phyloP scores from a whole-genome alignment of 2,797 vertebrate species.

The Kryptolebias ocellatus region DNA sequence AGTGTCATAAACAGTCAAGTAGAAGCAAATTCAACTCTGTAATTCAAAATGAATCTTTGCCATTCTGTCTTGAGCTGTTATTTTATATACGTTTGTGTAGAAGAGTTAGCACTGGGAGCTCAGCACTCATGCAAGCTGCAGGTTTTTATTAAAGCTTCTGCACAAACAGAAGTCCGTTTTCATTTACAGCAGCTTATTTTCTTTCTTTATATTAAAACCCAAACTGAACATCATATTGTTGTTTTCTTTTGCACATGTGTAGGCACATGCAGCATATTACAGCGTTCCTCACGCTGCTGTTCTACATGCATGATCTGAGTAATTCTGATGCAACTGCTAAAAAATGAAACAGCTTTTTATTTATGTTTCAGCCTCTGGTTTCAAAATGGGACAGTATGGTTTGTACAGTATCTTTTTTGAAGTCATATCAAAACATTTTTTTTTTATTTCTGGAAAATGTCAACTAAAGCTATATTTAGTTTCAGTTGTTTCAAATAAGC shows the following conservation, averaged over 20 bases:
- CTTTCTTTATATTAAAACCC: no score
- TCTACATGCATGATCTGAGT: background rate
- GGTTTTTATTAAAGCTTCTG: no score
- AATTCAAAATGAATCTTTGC: no score
- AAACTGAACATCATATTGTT: background rate
- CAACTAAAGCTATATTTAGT: constrained; percentile 24
- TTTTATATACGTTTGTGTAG: no score
- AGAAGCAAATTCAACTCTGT: no score
- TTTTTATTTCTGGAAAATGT: constrained; percentile 7
- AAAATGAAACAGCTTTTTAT: constrained; percentile 1
- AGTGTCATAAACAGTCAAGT: no score
- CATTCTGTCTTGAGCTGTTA: no score
- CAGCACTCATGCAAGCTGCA: no score
- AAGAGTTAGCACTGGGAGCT: no score
- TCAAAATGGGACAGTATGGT: background rate
- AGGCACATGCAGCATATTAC: background rate
- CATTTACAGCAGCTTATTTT: no score
- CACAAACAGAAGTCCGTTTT: no score
- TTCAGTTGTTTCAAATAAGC: constrained; percentile 17
- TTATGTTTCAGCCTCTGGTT: background rate
- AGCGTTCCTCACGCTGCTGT: background rate
- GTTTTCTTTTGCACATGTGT: background rate
- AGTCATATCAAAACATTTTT: constrained; percentile 25
- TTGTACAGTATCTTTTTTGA: background rate
- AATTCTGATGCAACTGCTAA: constrained; percentile 6